Base-by-base conservation (phyloP, 2,888 invertebrate species). In the Caenorhabditis sp. region DNA sequence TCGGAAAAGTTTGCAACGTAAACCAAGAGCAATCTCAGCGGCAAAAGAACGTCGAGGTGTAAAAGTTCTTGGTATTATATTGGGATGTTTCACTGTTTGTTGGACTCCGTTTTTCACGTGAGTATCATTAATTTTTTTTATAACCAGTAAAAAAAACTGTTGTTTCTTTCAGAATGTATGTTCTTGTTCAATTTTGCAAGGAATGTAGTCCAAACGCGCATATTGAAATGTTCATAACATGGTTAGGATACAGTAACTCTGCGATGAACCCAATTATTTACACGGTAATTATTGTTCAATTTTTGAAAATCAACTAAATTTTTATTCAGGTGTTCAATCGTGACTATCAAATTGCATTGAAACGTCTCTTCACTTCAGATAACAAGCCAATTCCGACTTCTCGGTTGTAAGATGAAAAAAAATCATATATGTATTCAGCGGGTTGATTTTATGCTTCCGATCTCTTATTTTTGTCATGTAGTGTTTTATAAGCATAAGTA, bases 181-280 rank as follows among this genome's bases (percentile, higher is more conserved):
- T 88, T 2, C 64, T 86, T 20, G 83, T 84, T 1, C 85, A 87
- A 60, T 88, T 87, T 65, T 87, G 87, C 70, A 76, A 78, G 31
- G 71, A 75, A 7, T 82, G 80, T 69, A 73, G 83, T 72, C 73
- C 84, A 5, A 87, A 87, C 57, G 81, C 83, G 8, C 87, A 87
- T 70, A 83, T 87, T 53, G 87, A 88, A 68, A 85, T 86, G 86
- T 88, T 88, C 76, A 88, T 88, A 59, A 87, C 87, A 5, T 87
- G 87, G 87, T 67, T 87, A 23, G 86, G 86, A 12, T 86, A 86
- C 77, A 82, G 81, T 26, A 85, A 87, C 64, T 85, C 85, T 8
- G 87, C 87, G 21, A 88, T 88, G 86, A 87, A 87, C 66, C 87
- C 87, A 4, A 87, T 87, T 50, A 88, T 87, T 66, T 87, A 87